Percentiles rank a stretch among this genome's conserved stretches.
phyloP scores from a whole-genome alignment of 2,113 vertebrate species.

The Lophotis ruficrista region DNA sequence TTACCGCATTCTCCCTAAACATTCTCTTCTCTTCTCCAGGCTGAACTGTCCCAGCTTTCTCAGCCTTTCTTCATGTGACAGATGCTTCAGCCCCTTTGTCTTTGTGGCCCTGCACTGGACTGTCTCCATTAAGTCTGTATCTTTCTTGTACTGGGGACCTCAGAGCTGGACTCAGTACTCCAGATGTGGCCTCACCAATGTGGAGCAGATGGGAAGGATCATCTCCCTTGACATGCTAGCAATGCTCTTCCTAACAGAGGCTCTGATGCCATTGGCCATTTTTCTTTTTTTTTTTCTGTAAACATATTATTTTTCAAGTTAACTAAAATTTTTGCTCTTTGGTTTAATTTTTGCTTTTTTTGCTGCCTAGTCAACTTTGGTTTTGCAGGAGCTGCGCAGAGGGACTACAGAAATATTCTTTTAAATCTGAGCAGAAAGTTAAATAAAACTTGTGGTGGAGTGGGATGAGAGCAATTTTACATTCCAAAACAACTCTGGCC shows the following conservation, averaged over 20 bases:
- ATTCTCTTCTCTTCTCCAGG: background rate
- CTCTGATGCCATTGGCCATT: background rate
- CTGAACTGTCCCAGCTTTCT: background rate
- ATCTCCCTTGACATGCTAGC: background rate
- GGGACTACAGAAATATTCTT: background rate
- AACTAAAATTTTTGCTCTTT: background rate
- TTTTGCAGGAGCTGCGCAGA: background rate
- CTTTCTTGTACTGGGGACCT: background rate
- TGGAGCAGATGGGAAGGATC: background rate
- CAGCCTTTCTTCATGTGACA: background rate
- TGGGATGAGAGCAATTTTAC: accelerated
- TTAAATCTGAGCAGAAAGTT: background rate
- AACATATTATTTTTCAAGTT: background rate
- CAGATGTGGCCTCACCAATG: background rate
- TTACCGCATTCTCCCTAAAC: background rate
- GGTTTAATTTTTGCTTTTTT: background rate
- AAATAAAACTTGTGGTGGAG: background rate
- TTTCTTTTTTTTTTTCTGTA: background rate
- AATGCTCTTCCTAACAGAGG: background rate
- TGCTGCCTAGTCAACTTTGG: background rate
- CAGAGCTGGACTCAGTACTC: background rate
- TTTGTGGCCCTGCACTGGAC: background rate
- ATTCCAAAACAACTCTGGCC: background rate
- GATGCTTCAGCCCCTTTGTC: background rate
- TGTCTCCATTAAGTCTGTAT: background rate